Percentiles rank a stretch among this genome's conserved stretches.
Conservation (phyloP, 2,888 invertebrate genomes). For the Pyrrhia umbra region DNA sequence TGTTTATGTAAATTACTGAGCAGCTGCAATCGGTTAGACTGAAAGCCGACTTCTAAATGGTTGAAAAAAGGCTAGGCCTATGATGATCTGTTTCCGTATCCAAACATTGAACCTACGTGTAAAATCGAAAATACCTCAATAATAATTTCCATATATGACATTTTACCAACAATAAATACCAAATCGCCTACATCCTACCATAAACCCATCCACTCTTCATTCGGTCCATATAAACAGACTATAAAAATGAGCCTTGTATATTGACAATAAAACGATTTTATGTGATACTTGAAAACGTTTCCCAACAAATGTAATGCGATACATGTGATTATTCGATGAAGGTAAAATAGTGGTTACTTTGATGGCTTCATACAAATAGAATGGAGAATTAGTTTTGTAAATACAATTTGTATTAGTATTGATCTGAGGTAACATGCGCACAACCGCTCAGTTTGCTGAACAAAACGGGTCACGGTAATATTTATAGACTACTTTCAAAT, state of each 20-base stretch:
- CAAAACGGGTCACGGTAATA: neutral
- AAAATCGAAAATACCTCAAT: conserved; percentile 29
- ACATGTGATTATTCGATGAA: conserved; percentile 52
- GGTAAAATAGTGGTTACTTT: conserved; percentile 45
- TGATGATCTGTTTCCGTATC: neutral
- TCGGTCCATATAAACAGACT: conserved; percentile 81
- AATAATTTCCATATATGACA: conserved; percentile 58
- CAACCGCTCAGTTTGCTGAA: neutral
- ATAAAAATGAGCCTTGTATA: conserved; percentile 86
- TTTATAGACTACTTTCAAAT: neutral
- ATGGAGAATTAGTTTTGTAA: conserved; percentile 16
- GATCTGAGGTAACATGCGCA: neutral
- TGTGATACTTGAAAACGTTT: conserved; percentile 73
- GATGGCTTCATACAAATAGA: conserved; percentile 47
- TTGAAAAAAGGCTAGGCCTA: conserved; percentile 17
- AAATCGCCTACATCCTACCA: conserved; percentile 75
- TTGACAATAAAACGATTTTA: conserved; percentile 82
- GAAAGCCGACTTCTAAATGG: no score
- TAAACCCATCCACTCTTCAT: conserved; percentile 76
- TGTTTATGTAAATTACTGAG: no score
- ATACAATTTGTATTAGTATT: conserved; percentile 18
- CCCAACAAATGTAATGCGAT: conserved; percentile 62
- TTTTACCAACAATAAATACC: conserved; percentile 68
- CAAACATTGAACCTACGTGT: neutral
- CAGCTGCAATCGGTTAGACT: no score